Base-by-base conservation (phyloP, 1,140 invertebrate genomes). In the Xylocopa sonorina region DNA sequence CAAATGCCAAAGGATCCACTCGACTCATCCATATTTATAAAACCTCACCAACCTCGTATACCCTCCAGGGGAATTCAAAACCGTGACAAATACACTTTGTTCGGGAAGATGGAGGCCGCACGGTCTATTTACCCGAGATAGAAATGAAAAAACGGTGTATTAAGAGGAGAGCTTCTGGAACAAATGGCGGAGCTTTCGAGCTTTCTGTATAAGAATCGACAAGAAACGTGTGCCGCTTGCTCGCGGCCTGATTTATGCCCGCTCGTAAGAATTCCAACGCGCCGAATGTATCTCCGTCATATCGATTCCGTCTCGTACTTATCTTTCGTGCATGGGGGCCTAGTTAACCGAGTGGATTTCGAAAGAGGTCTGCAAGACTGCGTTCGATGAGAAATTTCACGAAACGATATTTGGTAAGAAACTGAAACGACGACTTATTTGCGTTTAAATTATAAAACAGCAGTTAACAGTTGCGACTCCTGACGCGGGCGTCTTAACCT, bases 151-250 rank as follows among this genome's bases (percentile, higher is more conserved):
- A 50, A 32, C 18, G 50, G 16, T 21, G 67, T 64, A 53, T 67
- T 63, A 68, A 62, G 48, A 67, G n/a, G 3, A 14, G 58, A 67
- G 80, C 68, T 73, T n/a, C 6, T 38, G 50, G 46, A 62, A 82
- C 68, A 82, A 82, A 82, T 79, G 62, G 46, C 62, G 12, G 68
- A 71, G 76, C 68, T 79, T 66, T 55, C 51, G 43, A 43, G 64
- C 27, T 84, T 66, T 50, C 46, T 48, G 29, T 58, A 84, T 72
- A 79, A 68, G 80, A 86, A 82, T 82, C 68, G 72, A 71, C 80
- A 72, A 73, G 75, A 62, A 71, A 68, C 73, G 66, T 58, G 73
- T 60, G 53, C 50, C 63, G 75, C 60, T 81, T 79, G 62, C 76
- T 24, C 34, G 60, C 27, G 7, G 32, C n/a, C 53, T 75, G 79